Conservation (phyloP, 2,888 invertebrate species). For the Hydriomena furcata region DNA sequence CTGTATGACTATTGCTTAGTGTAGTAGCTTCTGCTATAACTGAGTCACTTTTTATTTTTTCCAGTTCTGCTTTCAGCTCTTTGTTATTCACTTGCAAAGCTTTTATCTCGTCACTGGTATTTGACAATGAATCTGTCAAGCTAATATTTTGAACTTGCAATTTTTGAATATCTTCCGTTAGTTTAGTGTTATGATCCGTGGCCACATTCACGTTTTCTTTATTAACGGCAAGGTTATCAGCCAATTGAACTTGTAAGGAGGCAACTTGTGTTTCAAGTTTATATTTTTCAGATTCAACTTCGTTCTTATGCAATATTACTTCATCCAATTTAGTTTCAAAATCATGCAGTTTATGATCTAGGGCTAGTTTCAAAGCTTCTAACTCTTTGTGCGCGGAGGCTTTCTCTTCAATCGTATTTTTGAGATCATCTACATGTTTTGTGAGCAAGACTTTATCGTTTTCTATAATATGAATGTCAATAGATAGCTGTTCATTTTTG, state of each 20-base stretch:
- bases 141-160: slow-evolving; percentile 9
- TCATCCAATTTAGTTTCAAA: slow-evolving; percentile 51
- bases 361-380: slow-evolving; percentile 49
- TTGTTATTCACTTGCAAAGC: slow-evolving; percentile 2
- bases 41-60: neutral
- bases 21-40: slow-evolving; percentile 23
- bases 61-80: slow-evolving; percentile 4
- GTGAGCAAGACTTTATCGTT: slow-evolving; percentile 77
- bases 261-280: slow-evolving; percentile 47
- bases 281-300: slow-evolving; percentile 49
- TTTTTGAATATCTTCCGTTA: slow-evolving; percentile 25
- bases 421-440: slow-evolving; percentile 72
- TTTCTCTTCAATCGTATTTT: slow-evolving; percentile 56
- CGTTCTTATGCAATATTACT: slow-evolving; percentile 45
- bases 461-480: slow-evolving; percentile 77
- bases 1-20: slow-evolving; percentile 13
- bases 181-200: slow-evolving; percentile 40
- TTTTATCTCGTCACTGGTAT: slow-evolving; percentile 34
- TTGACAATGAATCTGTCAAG: slow-evolving; percentile 37
- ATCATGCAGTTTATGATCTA: slow-evolving; percentile 61
- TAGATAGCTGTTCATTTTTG: slow-evolving; percentile 76
- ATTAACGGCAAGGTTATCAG: slow-evolving; percentile 6
- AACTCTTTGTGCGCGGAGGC: slow-evolving; percentile 49
- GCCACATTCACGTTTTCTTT: slow-evolving; percentile 38
- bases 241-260: slow-evolving; percentile 37